A percentile compares a stretch with the other conserved stretches of the same genome.
Evolutionary conservation across 2,797 vertebrate genomes (phyloP).

Genomic region (Danio kyathit): DNA sequence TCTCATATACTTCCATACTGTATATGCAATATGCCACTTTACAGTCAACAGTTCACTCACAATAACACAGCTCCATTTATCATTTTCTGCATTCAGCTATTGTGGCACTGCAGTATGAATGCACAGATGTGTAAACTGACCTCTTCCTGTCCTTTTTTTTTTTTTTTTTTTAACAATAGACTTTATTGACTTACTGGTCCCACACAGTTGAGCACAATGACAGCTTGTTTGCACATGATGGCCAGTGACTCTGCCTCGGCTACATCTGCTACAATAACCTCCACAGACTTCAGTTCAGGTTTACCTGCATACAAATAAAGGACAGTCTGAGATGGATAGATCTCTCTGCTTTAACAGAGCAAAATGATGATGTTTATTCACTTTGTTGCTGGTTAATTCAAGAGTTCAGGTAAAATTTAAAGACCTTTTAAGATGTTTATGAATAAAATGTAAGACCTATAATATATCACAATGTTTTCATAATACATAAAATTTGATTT

Average conservation of each 20-base stretch:
- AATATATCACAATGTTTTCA: too few species aligned
- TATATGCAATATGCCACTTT: not conserved
- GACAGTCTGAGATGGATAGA: not conserved
- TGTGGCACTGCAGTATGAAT: not conserved
- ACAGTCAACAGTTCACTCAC: constrained; percentile 2
- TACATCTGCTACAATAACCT: constrained; percentile 86
- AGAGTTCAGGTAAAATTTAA: too few species aligned
- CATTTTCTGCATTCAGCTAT: not conserved
- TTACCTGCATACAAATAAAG: constrained; percentile 74
- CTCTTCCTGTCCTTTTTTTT: not conserved
- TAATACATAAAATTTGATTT: too few species aligned
- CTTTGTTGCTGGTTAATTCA: not conserved
- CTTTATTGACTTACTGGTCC: constrained; percentile 85
- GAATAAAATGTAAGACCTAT: too few species aligned
- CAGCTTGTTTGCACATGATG: constrained; percentile 85
- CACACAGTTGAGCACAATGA: constrained; percentile 88
- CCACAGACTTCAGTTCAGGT: constrained; percentile 79
- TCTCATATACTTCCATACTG: not conserved
- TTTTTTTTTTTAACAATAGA: not conserved
- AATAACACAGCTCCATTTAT: not conserved
- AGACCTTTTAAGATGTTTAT: too few species aligned
- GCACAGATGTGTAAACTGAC: constrained; percentile 7
- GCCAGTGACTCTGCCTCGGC: constrained; percentile 80
- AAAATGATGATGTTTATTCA: not conserved
- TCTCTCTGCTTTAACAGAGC: not conserved